A percentile compares a stretch with the other conserved stretches of the same genome.
Conservation (phyloP, 2,888 invertebrate genomes). For the Aradus depressus region DNA sequence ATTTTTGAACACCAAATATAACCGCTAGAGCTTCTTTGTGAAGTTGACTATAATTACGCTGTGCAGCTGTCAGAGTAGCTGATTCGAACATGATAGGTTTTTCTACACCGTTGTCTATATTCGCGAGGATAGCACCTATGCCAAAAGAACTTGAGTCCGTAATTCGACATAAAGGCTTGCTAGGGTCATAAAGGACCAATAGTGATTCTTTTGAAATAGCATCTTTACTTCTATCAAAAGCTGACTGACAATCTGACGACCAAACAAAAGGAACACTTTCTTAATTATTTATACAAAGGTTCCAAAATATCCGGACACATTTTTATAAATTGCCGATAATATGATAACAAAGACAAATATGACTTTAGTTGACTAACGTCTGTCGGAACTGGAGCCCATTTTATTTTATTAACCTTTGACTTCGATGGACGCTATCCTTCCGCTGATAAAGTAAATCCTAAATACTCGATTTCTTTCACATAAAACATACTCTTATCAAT, state of each 20-base stretch:
- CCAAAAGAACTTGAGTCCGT: constrained; percentile 24
- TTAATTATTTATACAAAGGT: constrained; percentile 9
- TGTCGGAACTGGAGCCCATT: constrained; percentile 5
- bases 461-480: constrained; percentile 28
- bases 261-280: constrained; percentile 9
- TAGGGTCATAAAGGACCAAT: constrained; percentile 21
- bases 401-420: constrained; percentile 14
- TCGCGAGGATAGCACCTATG: constrained; percentile 22
- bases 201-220: constrained; percentile 2
- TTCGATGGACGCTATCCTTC: constrained; percentile 8
- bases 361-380: constrained; percentile 13
- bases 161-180: constrained; percentile 15
- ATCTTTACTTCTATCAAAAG: constrained; percentile 11
- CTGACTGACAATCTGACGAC: constrained; percentile 6
- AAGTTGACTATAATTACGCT: constrained; percentile 19
- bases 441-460: constrained; percentile 25
- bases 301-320: constrained; percentile 10
- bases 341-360: constrained; percentile 19
- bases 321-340: constrained; percentile 17
- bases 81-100: constrained; percentile 19
- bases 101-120: constrained; percentile 8
- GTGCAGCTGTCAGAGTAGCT: constrained; percentile 13
- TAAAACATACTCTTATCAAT: constrained; percentile 30
- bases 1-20: constrained; percentile 14
- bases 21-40: constrained; percentile 16